Evolutionary conservation across 2,888 invertebrate genomes (phyloP).

Genomic region (Andrena fulva): DNA sequence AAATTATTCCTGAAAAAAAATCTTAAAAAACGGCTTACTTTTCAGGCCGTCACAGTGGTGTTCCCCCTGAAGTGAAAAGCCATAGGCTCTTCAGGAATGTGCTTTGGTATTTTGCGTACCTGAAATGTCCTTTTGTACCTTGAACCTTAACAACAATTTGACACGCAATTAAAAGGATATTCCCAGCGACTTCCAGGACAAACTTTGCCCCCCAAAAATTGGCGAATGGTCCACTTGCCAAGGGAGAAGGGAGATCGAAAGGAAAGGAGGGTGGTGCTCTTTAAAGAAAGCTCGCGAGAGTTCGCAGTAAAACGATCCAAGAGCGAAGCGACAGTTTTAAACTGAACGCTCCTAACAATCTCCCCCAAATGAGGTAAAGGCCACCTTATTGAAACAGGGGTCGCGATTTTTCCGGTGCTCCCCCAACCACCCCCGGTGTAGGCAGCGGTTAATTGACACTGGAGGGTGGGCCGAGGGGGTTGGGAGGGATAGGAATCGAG

Average conservation of each 20-base stretch:
- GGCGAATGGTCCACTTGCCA: not conserved
- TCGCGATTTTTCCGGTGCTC: conserved; percentile 83
- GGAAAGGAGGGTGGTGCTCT: conserved; percentile 29
- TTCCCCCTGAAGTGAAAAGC: not conserved
- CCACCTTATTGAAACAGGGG: conserved; percentile 85
- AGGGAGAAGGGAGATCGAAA: not conserved
- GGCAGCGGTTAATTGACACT: conserved; percentile 85
- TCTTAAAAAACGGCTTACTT: no score
- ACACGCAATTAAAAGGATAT: no score
- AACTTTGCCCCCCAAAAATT: not conserved
- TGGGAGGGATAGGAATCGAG: conserved; percentile 63
- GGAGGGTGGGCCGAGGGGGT: conserved; percentile 70
- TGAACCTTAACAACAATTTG: no score
- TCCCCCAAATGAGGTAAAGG: conserved; percentile 85
- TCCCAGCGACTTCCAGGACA: no score
- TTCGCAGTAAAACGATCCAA: conserved; percentile 82
- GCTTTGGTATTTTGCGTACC: not conserved
- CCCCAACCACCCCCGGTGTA: conserved; percentile 64
- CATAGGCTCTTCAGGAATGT: not conserved
- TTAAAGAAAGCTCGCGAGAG: conserved; percentile 76
- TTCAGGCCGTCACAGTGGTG: no score
- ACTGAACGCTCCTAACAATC: conserved; percentile 83
- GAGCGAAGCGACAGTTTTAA: conserved; percentile 82
- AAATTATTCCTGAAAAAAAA: no score
- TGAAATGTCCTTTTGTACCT: not conserved